Percentiles rank a stretch among this genome's conserved stretches.
These are phyloP conservation scores for Macropus fuliginosus DNA, from an alignment of 2,797 vertebrate species.

Conservation along the genomic window DNA sequence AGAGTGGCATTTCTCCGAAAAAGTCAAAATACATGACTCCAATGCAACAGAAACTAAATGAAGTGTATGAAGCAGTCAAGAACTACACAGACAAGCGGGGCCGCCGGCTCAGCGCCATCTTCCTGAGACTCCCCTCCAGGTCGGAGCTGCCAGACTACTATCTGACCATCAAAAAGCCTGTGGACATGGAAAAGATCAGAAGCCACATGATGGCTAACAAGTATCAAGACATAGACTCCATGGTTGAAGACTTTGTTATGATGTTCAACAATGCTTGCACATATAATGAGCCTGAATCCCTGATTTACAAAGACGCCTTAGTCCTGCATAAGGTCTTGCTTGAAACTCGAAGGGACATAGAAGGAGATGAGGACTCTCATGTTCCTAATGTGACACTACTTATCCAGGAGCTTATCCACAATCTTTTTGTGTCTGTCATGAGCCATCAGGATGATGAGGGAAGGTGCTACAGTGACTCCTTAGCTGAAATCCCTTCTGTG, in stretches of 20 bases:
- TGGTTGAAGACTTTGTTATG: conserved; percentile 98
- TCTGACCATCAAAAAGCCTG: conserved; percentile 96
- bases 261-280: conserved; percentile 99
- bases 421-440: conserved; percentile 98
- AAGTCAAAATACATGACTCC: conserved; percentile 98
- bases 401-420: conserved; percentile 97
- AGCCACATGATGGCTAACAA: conserved; percentile 99
- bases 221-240: conserved; percentile 97
- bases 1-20: conserved; percentile 95
- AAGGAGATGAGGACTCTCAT: conserved; percentile 95
- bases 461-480: conserved; percentile 98
- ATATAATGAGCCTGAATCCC: conserved; percentile 97
- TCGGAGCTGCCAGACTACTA: conserved; percentile 98
- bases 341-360: conserved; percentile 94
- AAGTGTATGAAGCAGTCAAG: conserved; percentile 98
- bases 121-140: conserved; percentile 96
- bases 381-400: conserved; percentile 95
- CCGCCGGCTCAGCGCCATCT: conserved; percentile 97
- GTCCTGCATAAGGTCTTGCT: conserved; percentile 96
- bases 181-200: conserved; percentile 99
- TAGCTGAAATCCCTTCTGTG: conserved; percentile 95
- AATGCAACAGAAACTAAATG: conserved; percentile 97
- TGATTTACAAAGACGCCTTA: conserved; percentile 98
- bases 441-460: conserved; percentile 99
- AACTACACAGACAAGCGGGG: conserved; percentile 98